A percentile compares a stretch with the other conserved stretches of the same genome.
Conservation (phyloP, 30 jellyfish, hydroid and myxozoan genomes). For the Aurelia coerulea region DNA sequence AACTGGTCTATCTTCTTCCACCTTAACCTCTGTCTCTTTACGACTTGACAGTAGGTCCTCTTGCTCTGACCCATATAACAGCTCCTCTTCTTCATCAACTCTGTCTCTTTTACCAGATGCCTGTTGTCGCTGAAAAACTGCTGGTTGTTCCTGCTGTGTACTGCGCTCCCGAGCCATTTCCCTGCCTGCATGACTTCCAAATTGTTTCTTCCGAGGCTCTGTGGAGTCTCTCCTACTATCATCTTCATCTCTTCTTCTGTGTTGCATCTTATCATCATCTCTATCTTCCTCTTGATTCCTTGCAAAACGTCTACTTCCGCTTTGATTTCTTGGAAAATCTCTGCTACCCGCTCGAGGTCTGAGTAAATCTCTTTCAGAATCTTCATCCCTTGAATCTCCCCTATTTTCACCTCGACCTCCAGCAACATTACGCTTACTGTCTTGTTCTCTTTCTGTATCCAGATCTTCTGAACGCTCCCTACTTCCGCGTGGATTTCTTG, state of each 20-base stretch:
- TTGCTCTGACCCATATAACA: neutral
- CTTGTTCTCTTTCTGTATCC: neutral
- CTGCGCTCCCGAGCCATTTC: no score
- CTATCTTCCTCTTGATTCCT: neutral
- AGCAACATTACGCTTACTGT: neutral
- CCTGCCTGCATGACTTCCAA: neutral
- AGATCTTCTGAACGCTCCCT: neutral
- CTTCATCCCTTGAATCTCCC: neutral
- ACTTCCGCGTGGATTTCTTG: neutral
- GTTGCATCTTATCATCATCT: neutral
- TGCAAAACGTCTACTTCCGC: neutral
- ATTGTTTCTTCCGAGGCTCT: neutral
- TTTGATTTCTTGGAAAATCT: neutral
- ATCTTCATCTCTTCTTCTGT: neutral
- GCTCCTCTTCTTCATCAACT: constrained; percentile 1
- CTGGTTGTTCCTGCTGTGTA: neutral
- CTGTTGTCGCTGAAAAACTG: neutral
- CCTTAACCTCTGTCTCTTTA: neutral
- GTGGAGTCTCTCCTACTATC: neutral
- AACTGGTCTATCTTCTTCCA: neutral
- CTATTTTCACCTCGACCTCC: neutral
- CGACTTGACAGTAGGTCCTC: neutral
- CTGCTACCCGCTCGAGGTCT: neutral
- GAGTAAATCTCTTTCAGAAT: neutral
- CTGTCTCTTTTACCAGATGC: neutral